A percentile compares a stretch with the other conserved stretches of the same genome.
Conservation (phyloP, 2,113 vertebrate species). For the Rhinolophus sinicus region DNA sequence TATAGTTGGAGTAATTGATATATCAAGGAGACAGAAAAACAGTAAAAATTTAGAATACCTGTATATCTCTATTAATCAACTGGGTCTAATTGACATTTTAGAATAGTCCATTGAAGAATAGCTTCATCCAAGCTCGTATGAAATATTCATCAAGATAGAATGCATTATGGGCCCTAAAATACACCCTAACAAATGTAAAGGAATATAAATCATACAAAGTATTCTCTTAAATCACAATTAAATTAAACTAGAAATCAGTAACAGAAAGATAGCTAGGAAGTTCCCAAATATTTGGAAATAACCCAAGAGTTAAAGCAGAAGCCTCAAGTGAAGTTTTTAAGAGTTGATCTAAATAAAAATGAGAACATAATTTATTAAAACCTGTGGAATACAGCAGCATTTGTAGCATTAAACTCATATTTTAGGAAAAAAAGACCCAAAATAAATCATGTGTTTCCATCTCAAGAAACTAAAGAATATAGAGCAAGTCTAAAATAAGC, state of each 20-base stretch:
- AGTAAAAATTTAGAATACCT: neutral
- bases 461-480: neutral
- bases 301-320: neutral
- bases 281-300: neutral
- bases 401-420: neutral
- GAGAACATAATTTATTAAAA: slow-evolving; percentile 24
- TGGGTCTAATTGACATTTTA: neutral
- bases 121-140: neutral
- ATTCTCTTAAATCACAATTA: neutral
- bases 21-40: neutral
- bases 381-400: neutral
- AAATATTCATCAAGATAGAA: neutral
- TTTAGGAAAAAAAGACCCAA: neutral
- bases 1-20: neutral
- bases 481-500: neutral
- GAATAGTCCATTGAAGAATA: neutral
- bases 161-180: neutral
- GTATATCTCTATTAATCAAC: neutral
- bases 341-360: neutral
- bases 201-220: neutral
- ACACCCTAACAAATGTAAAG: neutral
- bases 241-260: neutral
- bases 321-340: neutral
- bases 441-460: neutral
- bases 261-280: neutral